A percentile compares a stretch with the other conserved stretches of the same genome.
Conservation (phyloP, 2,797 vertebrate genomes). For the Characodon lateralis region DNA sequence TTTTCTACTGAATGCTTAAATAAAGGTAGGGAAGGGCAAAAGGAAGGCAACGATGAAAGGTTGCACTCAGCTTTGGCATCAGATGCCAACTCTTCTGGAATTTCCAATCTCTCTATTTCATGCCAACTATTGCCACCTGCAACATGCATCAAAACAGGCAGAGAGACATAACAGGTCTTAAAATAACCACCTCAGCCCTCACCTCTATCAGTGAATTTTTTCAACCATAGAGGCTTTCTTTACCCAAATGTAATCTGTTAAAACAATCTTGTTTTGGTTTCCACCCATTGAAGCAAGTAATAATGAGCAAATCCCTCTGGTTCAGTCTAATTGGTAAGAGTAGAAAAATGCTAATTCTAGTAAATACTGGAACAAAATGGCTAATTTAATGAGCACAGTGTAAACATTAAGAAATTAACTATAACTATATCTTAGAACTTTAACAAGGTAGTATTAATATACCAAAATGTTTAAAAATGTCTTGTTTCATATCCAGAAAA, state of each 20-base stretch:
- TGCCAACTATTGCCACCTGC: no score
- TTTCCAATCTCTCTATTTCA: not conserved
- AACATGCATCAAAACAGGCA: no score
- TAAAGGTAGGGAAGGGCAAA: no score
- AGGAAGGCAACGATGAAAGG: not conserved
- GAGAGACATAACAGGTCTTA: not conserved
- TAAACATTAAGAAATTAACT: not conserved
- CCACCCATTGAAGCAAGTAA: slow-evolving; percentile 72
- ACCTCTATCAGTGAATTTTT: slow-evolving; percentile 17
- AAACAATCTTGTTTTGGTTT: slow-evolving; percentile 65
- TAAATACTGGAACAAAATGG: slow-evolving; percentile 48
- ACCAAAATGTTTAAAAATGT: no score
- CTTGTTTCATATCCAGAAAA: no score
- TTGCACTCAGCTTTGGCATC: not conserved
- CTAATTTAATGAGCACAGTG: not conserved
- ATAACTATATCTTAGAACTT: no score
- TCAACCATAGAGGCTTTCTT: slow-evolving; percentile 26
- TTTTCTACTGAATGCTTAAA: no score
- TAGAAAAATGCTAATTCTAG: slow-evolving; percentile 25
- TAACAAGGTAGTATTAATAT: no score
- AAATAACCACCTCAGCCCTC: not conserved
- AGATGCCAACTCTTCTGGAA: not conserved
- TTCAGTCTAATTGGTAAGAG: slow-evolving; percentile 68
- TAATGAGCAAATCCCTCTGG: slow-evolving; percentile 71
- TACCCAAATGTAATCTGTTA: slow-evolving; percentile 32